phyloP scores from a whole-genome alignment of 2,113 vertebrate species.

The Gadus chalcogrammus region DNA sequence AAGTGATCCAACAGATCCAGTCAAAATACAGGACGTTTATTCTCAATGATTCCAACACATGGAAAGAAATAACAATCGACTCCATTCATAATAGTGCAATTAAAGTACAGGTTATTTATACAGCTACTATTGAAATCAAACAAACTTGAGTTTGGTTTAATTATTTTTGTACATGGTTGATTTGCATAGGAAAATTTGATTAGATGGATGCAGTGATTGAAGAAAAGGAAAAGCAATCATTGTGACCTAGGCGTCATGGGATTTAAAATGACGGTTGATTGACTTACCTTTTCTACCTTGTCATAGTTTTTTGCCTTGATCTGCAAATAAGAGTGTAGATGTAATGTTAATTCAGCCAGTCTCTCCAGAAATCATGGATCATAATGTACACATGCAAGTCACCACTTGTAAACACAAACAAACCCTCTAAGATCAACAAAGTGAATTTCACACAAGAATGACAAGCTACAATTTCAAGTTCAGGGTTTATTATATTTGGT shows the following conservation, averaged over 20 bases:
- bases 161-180: too few species aligned
- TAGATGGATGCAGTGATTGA: neutral
- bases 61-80: too few species aligned
- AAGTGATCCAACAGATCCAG: too few species aligned
- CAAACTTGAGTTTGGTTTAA: too few species aligned
- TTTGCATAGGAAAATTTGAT: neutral
- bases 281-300: slow-evolving; percentile 99
- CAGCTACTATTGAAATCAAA: too few species aligned
- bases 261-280: slow-evolving; percentile 4
- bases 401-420: slow-evolving; percentile 7
- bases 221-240: neutral
- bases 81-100: too few species aligned
- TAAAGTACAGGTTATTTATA: too few species aligned
- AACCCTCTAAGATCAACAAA: slow-evolving; percentile 67
- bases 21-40: too few species aligned
- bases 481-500: slow-evolving; percentile 54
- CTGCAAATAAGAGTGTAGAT: slow-evolving; percentile 85
- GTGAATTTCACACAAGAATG: slow-evolving; percentile 76
- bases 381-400: slow-evolving; percentile 42
- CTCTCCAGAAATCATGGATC: slow-evolving; percentile 6
- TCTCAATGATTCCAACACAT: too few species aligned
- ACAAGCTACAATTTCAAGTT: slow-evolving; percentile 43
- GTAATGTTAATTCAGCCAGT: slow-evolving; percentile 59
- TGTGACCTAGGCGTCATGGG: neutral
- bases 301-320: slow-evolving; percentile 99